These are phyloP conservation scores for Lutjanus erythropterus DNA, from an alignment of 2,113 vertebrate species.

Conservation along the genomic window DNA sequence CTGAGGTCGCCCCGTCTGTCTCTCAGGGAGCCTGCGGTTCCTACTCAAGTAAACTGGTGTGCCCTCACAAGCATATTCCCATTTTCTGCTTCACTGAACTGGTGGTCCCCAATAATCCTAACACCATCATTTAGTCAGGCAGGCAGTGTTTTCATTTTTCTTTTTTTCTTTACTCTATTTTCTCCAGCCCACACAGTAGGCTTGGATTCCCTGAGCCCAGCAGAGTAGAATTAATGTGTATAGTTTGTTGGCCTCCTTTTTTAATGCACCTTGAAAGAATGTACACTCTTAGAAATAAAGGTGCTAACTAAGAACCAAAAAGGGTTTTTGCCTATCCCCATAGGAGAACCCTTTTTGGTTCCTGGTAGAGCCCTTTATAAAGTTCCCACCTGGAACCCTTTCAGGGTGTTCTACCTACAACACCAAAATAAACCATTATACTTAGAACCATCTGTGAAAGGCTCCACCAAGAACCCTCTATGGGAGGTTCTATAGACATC, in stretches of 20 bases:
- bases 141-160: constrained; percentile 64
- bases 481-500: too few relatives aligned
- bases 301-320: too few relatives aligned
- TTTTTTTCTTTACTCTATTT: constrained; percentile 56
- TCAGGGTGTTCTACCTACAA: too few relatives aligned
- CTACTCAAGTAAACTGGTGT: constrained; percentile 74
- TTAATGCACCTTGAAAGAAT: constrained; percentile 60
- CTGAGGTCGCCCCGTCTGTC: constrained; percentile 70
- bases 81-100: constrained; percentile 86
- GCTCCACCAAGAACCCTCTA: too few relatives aligned
- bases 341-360: too few relatives aligned
- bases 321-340: too few relatives aligned
- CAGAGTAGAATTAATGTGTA: constrained; percentile 78
- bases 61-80: constrained; percentile 81
- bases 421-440: too few relatives aligned
- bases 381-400: too few relatives aligned
- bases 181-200: constrained; percentile 68
- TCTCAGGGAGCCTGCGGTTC: constrained; percentile 67
- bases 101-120: constrained; percentile 85
- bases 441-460: too few relatives aligned
- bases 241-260: constrained; percentile 54
- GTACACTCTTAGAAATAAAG: too few relatives aligned
- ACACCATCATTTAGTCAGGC: constrained; percentile 85
- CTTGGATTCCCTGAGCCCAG: constrained; percentile 68
- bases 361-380: too few relatives aligned